Conservation (phyloP, 2,888 invertebrate species). For the Ophion ellenae region DNA sequence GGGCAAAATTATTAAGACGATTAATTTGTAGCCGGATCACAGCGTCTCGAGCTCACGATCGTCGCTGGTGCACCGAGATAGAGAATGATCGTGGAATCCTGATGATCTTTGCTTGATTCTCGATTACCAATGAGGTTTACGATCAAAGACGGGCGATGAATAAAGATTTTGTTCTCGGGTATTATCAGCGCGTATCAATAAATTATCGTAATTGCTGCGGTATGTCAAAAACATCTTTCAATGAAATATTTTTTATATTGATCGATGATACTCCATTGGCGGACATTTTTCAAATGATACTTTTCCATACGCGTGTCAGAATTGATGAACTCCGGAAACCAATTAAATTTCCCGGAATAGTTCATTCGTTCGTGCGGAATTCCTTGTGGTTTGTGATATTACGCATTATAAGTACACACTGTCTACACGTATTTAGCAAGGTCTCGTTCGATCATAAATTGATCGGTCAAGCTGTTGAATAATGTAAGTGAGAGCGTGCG, state of each 20-base stretch:
- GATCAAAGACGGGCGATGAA: slow-evolving; percentile 64
- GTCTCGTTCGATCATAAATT: slow-evolving; percentile 47
- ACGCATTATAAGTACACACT: neutral
- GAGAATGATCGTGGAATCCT: slow-evolving; percentile 72
- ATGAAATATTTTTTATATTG: too few species aligned
- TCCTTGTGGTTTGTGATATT: neutral
- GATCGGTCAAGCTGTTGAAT: slow-evolving; percentile 44
- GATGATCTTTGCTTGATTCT: slow-evolving; percentile 63
- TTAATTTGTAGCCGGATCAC: slow-evolving; percentile 70
- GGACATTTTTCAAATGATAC: too few species aligned
- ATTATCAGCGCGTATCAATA: too few species aligned
- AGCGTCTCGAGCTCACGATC: slow-evolving; percentile 32
- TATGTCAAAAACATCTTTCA: too few species aligned
- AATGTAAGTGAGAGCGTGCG: slow-evolving; percentile 22
- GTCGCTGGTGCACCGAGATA: slow-evolving; percentile 17
- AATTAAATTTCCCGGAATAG: too few species aligned
- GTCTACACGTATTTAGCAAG: slow-evolving; percentile 30
- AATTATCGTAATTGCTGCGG: too few species aligned
- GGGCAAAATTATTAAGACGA: slow-evolving; percentile 57
- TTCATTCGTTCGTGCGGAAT: neutral
- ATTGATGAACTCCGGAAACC: too few species aligned
- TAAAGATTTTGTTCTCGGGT: slow-evolving; percentile 26
- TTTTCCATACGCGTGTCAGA: too few species aligned
- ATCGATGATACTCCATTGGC: too few species aligned
- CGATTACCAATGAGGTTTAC: slow-evolving; percentile 71